Base-by-base conservation (phyloP, 1,140 invertebrate species). In the Neocloeon triangulifer region DNA sequence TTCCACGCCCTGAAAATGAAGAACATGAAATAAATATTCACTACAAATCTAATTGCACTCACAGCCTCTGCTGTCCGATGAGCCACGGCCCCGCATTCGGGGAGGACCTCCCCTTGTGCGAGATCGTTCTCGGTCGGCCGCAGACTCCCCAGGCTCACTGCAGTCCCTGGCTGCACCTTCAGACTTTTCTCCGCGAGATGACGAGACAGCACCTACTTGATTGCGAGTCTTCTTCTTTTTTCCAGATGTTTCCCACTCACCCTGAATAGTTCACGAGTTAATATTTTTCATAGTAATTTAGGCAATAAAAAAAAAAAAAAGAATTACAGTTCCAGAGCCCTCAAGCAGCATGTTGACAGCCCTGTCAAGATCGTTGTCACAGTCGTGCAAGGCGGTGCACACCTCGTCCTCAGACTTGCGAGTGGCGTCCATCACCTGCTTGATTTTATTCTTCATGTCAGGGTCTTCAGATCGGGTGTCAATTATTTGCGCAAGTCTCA, bases 211-310 rank as follows among this genome's bases (percentile, higher is more conserved):
- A 20, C 13, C 33, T 32, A 15, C 33, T 22, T 37, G 33, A 41
- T 69, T 62, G 39, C 69, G 62, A 46, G 67, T 73, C 58, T 82
- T 88, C 58, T 81, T 82, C 58, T 85, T 86, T 53, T 84, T 85
- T 16, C 77, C 59, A 14, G 64, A 68, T 31, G 68, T 75, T 43
- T 70, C 66, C 76, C 75, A 81, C 52, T 73, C 70, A 43, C 63
- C 67, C 71, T 75, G 50, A 17, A 42, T 43, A n/a, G n/a, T n/a
- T n/a, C n/a, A n/a, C 30, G 27, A 12, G 15, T 40, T 17, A 22
- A 22, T 35, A 30, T 38, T 15, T 30, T 6, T 34, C 38, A 30
- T n/a, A n/a, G n/a, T n/a, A n/a, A n/a, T n/a, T n/a, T n/a, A n/a
- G n/a, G n/a, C 14, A 17, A 35, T 12, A 12, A 20, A 12, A 22